Conservation (phyloP, 2,113 vertebrate species). For the Seriola quinqueradiata region DNA sequence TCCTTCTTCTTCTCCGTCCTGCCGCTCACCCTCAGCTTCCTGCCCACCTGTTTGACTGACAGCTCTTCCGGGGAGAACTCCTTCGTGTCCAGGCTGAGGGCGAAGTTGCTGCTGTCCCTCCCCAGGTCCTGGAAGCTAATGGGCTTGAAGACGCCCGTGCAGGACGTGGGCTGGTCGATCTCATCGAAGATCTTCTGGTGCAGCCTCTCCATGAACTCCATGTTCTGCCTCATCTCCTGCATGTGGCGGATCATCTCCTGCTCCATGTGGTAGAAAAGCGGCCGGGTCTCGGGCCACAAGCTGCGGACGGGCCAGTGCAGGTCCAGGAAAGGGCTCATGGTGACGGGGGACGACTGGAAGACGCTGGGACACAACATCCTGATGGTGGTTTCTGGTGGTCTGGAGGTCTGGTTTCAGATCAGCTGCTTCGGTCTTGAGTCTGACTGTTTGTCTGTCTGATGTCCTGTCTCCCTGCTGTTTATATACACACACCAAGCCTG, state of each 20-base stretch:
- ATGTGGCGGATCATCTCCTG: constrained; percentile 83
- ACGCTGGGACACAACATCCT: constrained; percentile 82
- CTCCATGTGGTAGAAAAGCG: constrained; percentile 81
- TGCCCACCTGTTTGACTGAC: constrained; percentile 84
- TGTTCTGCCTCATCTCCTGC: constrained; percentile 82
- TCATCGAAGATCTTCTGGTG: constrained; percentile 84
- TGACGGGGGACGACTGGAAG: constrained; percentile 64
- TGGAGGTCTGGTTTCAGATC: constrained; percentile 1
- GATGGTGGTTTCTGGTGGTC: background rate
- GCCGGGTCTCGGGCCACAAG: constrained; percentile 84
- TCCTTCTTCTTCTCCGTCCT: constrained; percentile 83
- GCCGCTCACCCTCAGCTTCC: constrained; percentile 84
- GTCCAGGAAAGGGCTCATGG: constrained; percentile 76
- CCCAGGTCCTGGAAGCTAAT: constrained; percentile 76
- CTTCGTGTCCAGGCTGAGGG: constrained; percentile 82
- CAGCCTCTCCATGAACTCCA: constrained; percentile 83
- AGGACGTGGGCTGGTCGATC: constrained; percentile 71
- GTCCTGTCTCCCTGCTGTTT: constrained; percentile 47
- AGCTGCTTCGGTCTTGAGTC: constrained; percentile 15
- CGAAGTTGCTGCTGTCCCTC: constrained; percentile 61
- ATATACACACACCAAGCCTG: constrained; percentile 47
- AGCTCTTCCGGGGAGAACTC: constrained; percentile 82
- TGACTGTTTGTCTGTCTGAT: constrained; percentile 23
- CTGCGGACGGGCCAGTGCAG: constrained; percentile 83
- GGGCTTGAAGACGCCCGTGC: constrained; percentile 60